These are phyloP conservation scores for Nannoperca australis DNA, from an alignment of 2,797 vertebrate species.

Conservation along the genomic window DNA sequence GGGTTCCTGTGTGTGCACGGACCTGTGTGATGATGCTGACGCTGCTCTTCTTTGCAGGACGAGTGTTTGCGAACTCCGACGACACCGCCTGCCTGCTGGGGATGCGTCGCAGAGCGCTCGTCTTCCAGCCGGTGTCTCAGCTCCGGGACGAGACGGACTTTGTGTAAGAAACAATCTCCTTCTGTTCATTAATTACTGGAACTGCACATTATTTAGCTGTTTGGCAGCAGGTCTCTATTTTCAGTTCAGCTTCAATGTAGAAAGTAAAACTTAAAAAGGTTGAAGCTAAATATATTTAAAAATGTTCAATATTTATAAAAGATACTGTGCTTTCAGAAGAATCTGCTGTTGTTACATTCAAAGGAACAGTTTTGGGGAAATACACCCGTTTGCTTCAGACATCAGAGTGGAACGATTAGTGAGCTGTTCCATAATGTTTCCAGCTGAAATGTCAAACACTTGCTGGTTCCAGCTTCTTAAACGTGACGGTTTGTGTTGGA, in stretches of 20 bases:
- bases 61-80: slow-evolving; percentile 89
- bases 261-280: not conserved
- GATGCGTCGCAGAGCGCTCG: slow-evolving; percentile 90
- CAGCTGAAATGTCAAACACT: too few species aligned
- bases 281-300: not conserved
- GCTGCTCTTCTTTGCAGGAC: slow-evolving; percentile 77
- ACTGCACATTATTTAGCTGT: too few species aligned
- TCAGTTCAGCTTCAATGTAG: not conserved
- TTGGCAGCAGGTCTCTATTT: not conserved
- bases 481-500: too few species aligned
- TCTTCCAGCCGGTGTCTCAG: slow-evolving; percentile 91
- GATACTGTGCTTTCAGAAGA: not conserved
- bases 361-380: not conserved
- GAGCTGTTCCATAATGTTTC: too few species aligned
- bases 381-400: too few species aligned
- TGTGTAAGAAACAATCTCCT: slow-evolving; percentile 80
- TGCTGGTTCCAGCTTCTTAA: too few species aligned
- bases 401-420: too few species aligned
- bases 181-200: not conserved
- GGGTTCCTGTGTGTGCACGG: not conserved
- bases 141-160: slow-evolving; percentile 92
- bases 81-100: slow-evolving; percentile 93
- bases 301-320: not conserved
- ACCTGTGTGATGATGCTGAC: not conserved
- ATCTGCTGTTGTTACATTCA: not conserved